Evolutionary conservation across 2,888 invertebrate species (phyloP).

Genomic region (Leptinotarsa juncta): DNA sequence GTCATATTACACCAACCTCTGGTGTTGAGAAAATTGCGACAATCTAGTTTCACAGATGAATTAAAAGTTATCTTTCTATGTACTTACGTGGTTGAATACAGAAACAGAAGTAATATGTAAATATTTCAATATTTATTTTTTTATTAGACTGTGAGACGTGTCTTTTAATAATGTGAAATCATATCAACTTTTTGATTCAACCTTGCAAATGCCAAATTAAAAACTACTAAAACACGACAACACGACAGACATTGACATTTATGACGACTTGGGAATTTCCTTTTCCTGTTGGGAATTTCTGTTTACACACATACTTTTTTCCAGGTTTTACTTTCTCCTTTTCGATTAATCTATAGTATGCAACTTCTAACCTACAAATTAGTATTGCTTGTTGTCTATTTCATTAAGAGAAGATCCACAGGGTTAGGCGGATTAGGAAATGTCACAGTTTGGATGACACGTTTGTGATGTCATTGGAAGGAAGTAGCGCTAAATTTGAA

Average conservation of each 20-base stretch:
- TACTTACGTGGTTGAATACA: neutral
- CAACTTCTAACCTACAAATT: no score
- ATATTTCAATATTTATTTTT: neutral
- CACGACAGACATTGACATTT: constrained; percentile 16
- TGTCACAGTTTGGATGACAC: no score
- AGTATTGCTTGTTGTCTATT: no score
- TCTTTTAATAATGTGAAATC: neutral
- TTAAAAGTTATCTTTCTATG: neutral
- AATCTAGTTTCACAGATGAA: neutral
- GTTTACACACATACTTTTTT: neutral
- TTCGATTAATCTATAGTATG: neutral
- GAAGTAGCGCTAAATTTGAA: no score
- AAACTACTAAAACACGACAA: constrained; percentile 9
- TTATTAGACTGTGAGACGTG: constrained; percentile 1
- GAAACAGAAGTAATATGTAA: neutral
- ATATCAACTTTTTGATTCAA: neutral
- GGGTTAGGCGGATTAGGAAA: no score
- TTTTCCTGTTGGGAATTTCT: neutral
- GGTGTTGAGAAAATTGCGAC: neutral
- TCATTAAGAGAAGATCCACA: no score
- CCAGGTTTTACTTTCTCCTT: constrained; percentile 1
- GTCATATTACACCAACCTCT: constrained; percentile 23
- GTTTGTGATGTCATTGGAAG: no score
- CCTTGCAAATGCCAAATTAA: constrained; percentile 3
- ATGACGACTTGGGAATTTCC: constrained; percentile 14